A percentile compares a stretch with the other conserved stretches of the same genome.
Evolutionary conservation across 2,888 invertebrate genomes (phyloP).

Genomic region (Unio pictorum): DNA sequence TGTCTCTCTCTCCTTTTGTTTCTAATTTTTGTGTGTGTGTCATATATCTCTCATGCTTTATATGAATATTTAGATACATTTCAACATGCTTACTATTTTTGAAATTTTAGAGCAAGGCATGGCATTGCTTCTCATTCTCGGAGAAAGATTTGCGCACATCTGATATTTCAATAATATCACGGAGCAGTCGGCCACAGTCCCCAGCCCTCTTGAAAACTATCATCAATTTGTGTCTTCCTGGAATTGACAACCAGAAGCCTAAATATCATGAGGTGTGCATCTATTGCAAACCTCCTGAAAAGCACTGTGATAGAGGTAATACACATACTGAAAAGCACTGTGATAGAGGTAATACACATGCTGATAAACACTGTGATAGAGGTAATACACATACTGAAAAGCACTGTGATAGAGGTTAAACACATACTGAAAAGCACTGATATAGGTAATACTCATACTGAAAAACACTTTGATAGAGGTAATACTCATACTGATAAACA

Average conservation of each 20-base stretch:
- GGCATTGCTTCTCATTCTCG: slow-evolving; percentile 60
- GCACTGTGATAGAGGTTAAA: too few species aligned
- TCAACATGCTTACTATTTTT: background rate
- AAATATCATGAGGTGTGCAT: slow-evolving; percentile 40
- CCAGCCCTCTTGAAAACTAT: slow-evolving; percentile 49
- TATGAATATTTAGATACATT: background rate
- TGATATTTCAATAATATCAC: slow-evolving; percentile 53
- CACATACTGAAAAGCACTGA: too few species aligned
- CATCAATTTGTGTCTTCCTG: slow-evolving; percentile 46
- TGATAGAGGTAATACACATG: too few species aligned
- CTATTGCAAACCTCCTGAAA: slow-evolving; percentile 56
- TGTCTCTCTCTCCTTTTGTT: too few species aligned
- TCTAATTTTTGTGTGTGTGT: too few species aligned
- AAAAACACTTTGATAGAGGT: too few species aligned
- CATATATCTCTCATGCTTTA: background rate
- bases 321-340: too few species aligned
- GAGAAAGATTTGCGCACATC: slow-evolving; percentile 40
- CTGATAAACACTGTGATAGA: too few species aligned
- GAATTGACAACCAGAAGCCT: slow-evolving; percentile 20
- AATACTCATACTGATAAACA: too few species aligned
- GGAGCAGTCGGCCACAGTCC: slow-evolving; percentile 37
- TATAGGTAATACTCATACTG: too few species aligned
- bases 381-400: too few species aligned
- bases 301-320: slow-evolving; percentile 46
- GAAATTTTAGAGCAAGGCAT: slow-evolving; percentile 37